A percentile compares a stretch with the other conserved stretches of the same genome.
These are phyloP conservation scores for Leiothrix lutea DNA, from an alignment of 2,113 vertebrate species.

Conservation along the genomic window DNA sequence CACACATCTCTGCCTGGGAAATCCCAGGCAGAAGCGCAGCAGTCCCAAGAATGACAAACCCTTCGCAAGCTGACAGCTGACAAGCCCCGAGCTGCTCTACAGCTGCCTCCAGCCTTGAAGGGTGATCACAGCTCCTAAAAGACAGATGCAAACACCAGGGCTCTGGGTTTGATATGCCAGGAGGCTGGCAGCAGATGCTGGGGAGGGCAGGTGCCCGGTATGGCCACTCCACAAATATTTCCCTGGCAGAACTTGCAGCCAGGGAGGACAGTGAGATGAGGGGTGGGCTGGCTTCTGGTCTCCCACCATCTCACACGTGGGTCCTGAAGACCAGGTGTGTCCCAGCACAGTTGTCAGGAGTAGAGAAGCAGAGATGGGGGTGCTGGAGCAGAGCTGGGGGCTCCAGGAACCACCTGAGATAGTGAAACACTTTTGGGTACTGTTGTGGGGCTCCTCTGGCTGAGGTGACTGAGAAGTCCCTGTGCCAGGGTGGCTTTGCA, in stretches of 20 bases:
- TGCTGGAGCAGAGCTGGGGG: not conserved
- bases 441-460: not conserved
- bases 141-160: not conserved
- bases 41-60: not conserved
- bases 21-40: not conserved
- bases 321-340: not conserved
- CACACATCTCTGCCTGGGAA: not conserved
- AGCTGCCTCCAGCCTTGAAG: not conserved
- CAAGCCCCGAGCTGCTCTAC: not conserved
- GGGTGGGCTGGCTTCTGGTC: not conserved
- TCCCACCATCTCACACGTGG: not conserved
- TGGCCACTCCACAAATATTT: not conserved
- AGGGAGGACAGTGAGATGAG: not conserved
- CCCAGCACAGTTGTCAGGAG: not conserved
- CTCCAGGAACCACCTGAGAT: not conserved
- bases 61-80: not conserved
- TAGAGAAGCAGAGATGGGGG: not conserved
- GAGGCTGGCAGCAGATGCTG: not conserved
- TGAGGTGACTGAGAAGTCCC: not conserved
- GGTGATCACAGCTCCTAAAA: not conserved
- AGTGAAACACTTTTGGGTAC: not conserved
- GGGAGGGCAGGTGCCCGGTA: not conserved
- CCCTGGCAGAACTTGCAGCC: fast-evolving
- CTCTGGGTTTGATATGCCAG: not conserved
- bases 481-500: not conserved